Evolutionary conservation across 2,888 invertebrate genomes (phyloP).

Genomic region (Tipula vernalis): DNA sequence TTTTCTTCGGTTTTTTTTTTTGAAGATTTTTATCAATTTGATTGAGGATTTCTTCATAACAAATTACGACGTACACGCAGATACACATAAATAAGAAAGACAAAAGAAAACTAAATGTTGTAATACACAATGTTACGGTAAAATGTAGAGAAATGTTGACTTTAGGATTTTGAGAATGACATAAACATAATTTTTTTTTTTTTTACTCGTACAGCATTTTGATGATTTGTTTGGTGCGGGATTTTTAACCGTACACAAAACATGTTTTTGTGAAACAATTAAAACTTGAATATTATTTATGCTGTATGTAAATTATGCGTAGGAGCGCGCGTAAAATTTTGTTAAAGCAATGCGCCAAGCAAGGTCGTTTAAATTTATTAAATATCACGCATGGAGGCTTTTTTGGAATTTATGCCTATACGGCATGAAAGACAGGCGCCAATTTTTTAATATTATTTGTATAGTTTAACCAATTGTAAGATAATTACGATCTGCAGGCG

Average conservation of each 20-base stretch:
- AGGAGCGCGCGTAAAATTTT: not conserved
- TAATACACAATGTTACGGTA: not conserved
- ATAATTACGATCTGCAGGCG: not conserved
- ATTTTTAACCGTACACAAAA: not conserved
- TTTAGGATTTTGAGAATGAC: not conserved
- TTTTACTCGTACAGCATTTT: not conserved
- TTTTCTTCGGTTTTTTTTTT: not conserved
- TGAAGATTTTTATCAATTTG: not conserved
- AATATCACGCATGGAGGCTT: not conserved
- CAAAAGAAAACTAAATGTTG: not conserved
- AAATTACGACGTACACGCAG: not conserved
- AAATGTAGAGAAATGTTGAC: not conserved
- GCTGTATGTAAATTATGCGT: not conserved
- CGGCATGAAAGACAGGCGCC: no score
- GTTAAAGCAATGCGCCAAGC: not conserved
- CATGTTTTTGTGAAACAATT: not conserved
- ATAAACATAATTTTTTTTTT: not conserved
- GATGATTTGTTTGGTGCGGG: not conserved
- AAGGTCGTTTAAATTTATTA: not conserved
- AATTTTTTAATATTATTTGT: no score
- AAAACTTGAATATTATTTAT: not conserved
- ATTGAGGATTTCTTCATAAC: constrained; percentile 4
- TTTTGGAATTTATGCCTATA: not conserved
- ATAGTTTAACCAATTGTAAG: no score
- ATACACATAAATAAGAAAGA: not conserved